Evolutionary conservation across 2,888 invertebrate genomes (phyloP), one percentile per base, ranked within the genome.

Genomic region (Escarpia spicata): DNA sequence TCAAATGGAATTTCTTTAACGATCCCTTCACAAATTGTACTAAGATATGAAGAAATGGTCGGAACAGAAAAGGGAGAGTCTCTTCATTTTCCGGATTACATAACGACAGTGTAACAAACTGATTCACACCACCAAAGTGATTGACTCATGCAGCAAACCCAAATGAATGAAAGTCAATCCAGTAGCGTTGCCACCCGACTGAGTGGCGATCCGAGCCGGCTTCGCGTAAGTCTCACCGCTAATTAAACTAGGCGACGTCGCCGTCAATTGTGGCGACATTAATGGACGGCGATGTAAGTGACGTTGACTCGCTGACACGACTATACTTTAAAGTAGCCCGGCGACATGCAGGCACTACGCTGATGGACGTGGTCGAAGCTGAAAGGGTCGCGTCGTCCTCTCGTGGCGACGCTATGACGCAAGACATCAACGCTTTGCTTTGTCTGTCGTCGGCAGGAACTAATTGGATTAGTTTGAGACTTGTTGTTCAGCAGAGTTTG

Each of bases 371-470:
- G 75, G 75, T 75, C 75, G 75, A n/a, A 75, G 75, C 75, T 75
- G 75, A 75, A 75, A 75, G 75, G 75, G 75, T 75, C 75, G 75
- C 75, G 19, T 4, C 75, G 75, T 75, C 75, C 75, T 75, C 75
- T 75, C 75, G n/a, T 75, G 75, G 75, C 75, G 26, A 75, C 75
- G 75, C n/a, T 6, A 75, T 75, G 75, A 75, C 75, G 75, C 75
- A 75, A 75, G 75, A 75, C 75, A 75, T 75, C 75, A 75, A 75
- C n/a, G 26, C 75, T 75, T 75, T 75, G 75, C 75, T 75, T 75
- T 75, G 75, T 75, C 75, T 26, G n/a, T 19, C n/a, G 75, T 75
- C 75, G 75, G 19, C 75, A 75, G 26, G 75, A 75, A 75, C 2
- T 75, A 75, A 75, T 75, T 75, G 75, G 75, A 75, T 75, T 75